phyloP scores from a whole-genome alignment of 2,113 vertebrate genomes.

The Tachysurus vachellii region DNA sequence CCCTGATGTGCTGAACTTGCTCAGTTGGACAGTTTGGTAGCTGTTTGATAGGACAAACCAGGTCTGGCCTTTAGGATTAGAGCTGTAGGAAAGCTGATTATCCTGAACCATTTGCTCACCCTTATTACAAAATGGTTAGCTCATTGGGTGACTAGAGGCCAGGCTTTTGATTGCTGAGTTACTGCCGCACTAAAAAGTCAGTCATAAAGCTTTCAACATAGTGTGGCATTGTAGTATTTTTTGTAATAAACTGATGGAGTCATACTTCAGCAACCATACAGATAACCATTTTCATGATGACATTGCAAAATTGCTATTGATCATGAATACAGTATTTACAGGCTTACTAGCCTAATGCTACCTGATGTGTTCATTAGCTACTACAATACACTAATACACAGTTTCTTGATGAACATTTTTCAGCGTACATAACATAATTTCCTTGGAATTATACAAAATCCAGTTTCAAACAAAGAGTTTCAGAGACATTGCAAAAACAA shows the following conservation, averaged over 20 bases:
- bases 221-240: neutral
- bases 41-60: constrained; percentile 65
- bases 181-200: constrained; percentile 21
- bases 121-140: constrained; percentile 63
- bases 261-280: neutral
- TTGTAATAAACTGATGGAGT: neutral
- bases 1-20: constrained; percentile 57
- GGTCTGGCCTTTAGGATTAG: constrained; percentile 68
- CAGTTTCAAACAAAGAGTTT: neutral
- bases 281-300: neutral
- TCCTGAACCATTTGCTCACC: constrained; percentile 57
- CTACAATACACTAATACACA: neutral
- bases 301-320: neutral
- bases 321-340: neutral
- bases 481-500: neutral
- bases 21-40: constrained; percentile 48
- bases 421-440: neutral
- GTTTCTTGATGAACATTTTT: neutral
- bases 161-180: constrained; percentile 17
- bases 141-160: constrained; percentile 27
- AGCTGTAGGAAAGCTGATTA: constrained; percentile 71
- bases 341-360: neutral
- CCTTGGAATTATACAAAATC: neutral
- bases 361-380: neutral
- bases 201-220: constrained; percentile 34